A percentile compares a stretch with the other conserved stretches of the same genome.
These are phyloP conservation scores for Trididemnum miniatum DNA, from an alignment of 23 tunicate genomes.

Conservation along the genomic window DNA sequence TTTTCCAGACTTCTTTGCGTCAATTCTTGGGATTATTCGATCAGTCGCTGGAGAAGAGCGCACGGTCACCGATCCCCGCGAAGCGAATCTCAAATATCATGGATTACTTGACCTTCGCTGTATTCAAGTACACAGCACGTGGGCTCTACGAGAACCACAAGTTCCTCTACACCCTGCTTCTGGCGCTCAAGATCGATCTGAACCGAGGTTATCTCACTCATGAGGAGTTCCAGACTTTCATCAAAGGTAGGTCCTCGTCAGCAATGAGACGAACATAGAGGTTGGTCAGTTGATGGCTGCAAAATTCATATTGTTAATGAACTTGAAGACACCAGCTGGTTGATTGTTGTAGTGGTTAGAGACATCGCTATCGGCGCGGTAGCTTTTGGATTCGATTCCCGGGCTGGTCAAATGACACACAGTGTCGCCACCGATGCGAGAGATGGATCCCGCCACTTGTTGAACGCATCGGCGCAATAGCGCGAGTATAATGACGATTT, in stretches of 20 bases:
- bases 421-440: too few relatives aligned
- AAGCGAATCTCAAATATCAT: slow-evolving; percentile 83
- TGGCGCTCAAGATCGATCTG: slow-evolving; percentile 78
- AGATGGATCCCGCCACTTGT: too few relatives aligned
- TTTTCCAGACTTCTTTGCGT: slow-evolving; percentile 67
- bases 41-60: slow-evolving; percentile 60
- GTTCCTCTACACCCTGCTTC: slow-evolving; percentile 82
- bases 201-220: slow-evolving; percentile 66
- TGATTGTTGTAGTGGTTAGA: too few relatives aligned
- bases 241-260: slow-evolving; percentile 64
- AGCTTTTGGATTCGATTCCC: too few relatives aligned
- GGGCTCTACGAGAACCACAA: slow-evolving; percentile 89
- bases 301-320: too few relatives aligned
- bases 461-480: too few relatives aligned
- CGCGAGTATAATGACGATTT: too few relatives aligned
- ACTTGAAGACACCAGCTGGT: too few relatives aligned
- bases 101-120: slow-evolving; percentile 70
- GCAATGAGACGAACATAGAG: too few relatives aligned
- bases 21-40: slow-evolving; percentile 80
- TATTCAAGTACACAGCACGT: slow-evolving; percentile 85
- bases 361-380: too few relatives aligned
- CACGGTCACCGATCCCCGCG: slow-evolving; percentile 75
- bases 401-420: too few relatives aligned
- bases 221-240: slow-evolving; percentile 87
- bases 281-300: too few relatives aligned